These are phyloP conservation scores for Drosophila pruinosa DNA, from an alignment of 1,140 invertebrate genomes.

Conservation along the genomic window DNA sequence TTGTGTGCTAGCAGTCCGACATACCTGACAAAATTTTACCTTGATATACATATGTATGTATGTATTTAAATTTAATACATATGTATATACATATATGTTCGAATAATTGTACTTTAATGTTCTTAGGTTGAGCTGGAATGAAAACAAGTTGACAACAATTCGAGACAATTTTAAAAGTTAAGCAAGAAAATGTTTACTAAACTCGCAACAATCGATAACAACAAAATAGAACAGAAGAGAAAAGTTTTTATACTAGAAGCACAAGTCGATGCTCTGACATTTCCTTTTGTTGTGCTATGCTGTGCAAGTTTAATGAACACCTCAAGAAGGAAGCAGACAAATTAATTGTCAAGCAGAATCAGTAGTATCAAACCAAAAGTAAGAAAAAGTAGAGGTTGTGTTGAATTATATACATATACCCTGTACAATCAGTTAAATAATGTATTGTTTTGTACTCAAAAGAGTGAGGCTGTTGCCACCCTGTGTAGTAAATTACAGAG, in stretches of 20 bases:
- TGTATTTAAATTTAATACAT: too few relatives aligned
- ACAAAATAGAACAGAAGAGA: slow-evolving; percentile 8
- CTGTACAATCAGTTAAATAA: neutral
- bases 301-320: slow-evolving; percentile 25
- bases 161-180: neutral
- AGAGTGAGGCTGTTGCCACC: too few relatives aligned
- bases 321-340: slow-evolving; percentile 4
- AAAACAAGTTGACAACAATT: neutral
- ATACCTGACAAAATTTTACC: too few relatives aligned
- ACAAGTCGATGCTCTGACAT: neutral
- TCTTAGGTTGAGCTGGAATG: neutral
- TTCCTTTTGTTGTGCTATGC: slow-evolving; percentile 7
- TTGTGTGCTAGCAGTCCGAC: too few relatives aligned
- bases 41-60: too few relatives aligned
- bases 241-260: slow-evolving; percentile 2
- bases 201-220: neutral
- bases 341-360: slow-evolving; percentile 30
- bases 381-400: neutral
- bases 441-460: too few relatives aligned
- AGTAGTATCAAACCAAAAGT: neutral
- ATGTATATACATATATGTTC: too few relatives aligned
- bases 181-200: neutral
- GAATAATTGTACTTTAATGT: neutral
- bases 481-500: too few relatives aligned
- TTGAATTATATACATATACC: neutral